A percentile compares a stretch with the other conserved stretches of the same genome.
Conservation (phyloP, 1,140 invertebrate genomes). For the Scylla paramamosain region DNA sequence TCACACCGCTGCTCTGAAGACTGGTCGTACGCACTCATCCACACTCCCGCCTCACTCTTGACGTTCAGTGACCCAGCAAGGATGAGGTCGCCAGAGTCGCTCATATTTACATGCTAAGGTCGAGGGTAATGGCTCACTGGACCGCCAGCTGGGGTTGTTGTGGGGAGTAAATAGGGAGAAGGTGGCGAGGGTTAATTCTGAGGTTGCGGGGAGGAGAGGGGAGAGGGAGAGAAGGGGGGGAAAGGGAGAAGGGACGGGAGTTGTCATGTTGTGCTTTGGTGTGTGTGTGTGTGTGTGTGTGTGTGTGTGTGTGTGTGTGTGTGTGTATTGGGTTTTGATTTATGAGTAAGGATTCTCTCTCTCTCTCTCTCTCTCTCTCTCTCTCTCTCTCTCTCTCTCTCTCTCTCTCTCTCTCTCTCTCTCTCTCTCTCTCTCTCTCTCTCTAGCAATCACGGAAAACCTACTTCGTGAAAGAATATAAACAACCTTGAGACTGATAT, state of each 20-base stretch:
- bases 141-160: neutral
- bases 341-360: neutral
- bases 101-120: neutral
- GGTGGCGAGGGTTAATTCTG: neutral
- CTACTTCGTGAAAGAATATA: neutral
- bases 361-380: conserved; percentile 6
- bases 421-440: no score
- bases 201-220: neutral
- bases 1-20: no score
- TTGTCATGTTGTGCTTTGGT: neutral
- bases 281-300: neutral
- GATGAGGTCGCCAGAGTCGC: neutral
- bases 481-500: neutral
- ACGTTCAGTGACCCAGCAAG: neutral
- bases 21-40: no score
- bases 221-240: neutral
- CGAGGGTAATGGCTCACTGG: neutral
- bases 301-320: neutral
- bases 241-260: neutral
- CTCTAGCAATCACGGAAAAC: neutral
- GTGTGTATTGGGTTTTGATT: neutral
- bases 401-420: no score
- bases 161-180: neutral
- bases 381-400: neutral
- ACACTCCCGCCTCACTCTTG: neutral